Evolutionary conservation across 2,797 vertebrate genomes (phyloP), one percentile per base, ranked within the genome.

Genomic region (Echiichthys vipera): DNA sequence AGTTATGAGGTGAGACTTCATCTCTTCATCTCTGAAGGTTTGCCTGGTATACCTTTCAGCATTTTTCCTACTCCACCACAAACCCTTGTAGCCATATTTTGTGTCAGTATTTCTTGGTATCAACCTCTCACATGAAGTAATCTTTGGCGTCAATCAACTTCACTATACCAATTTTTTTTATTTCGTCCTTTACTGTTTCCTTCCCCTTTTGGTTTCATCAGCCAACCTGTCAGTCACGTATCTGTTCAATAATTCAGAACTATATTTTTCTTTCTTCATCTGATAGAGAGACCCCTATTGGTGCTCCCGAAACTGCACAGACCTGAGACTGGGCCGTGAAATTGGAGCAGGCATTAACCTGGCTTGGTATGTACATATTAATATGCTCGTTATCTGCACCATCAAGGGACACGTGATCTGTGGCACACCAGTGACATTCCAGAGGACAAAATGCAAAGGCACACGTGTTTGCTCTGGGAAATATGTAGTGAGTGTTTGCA

Each of bases 311-410:
- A 71, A 70, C 65, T 42, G 62, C 63, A 22, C 32, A 64, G 61
- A 85, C 78, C 71, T 55, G 74, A 85, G 79, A 76, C 83, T 49
- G 46, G 74, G 80, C 75, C 71, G 82, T 84, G 86, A 90, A 90
- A 91, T 89, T 85, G 82, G 74, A 79, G 76, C 78, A 80, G 87
- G 66, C 83, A 88, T 89, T 91, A 90, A 88, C 88, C 87, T 82
- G 85, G 78, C 71, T 78, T 71, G 79, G 68, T 90, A 88, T 88
- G 88, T 89, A 84, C 86, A 90, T 90, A 91, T 92, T 92, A 92
- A 91, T 91, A 88, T 56, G 59, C 77, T 92, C 78, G 88, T 92
- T 92, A 91, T 81, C 76, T 56, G 45, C 73, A 29, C 70, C 20
- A n/a, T 46, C 50, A 56, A 76, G 78, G 74, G 50, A 50, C 83